Percentiles rank a stretch among this genome's conserved stretches.
Conservation (phyloP, 1,140 invertebrate species). For the Dinoponera quadriceps region DNA sequence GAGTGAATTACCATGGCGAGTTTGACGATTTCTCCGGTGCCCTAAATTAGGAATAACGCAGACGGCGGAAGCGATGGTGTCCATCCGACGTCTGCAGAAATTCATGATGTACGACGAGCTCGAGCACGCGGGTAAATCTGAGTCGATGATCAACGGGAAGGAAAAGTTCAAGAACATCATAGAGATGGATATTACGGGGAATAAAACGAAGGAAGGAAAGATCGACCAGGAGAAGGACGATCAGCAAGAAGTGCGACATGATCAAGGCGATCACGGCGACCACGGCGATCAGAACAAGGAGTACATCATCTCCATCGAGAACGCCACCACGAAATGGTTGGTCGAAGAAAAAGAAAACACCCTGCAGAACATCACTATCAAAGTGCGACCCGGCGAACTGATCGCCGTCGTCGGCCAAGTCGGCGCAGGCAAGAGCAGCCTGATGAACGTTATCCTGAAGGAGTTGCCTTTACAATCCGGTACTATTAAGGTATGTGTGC, state of each 20-base stretch:
- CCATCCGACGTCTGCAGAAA: constrained; percentile 89
- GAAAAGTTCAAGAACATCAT: background rate
- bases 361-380: constrained; percentile 86
- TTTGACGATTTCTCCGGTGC: background rate
- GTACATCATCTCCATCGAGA: constrained; percentile 74
- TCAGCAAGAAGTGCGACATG: too few relatives aligned
- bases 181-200: background rate
- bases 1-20: background rate
- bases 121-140: background rate
- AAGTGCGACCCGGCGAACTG: constrained; percentile 88
- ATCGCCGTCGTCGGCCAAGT: constrained; percentile 92
- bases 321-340: constrained; percentile 83
- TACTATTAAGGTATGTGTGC: constrained; percentile 74
- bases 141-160: constrained; percentile 13
- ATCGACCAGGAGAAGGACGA: background rate
- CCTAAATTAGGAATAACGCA: constrained; percentile 81
- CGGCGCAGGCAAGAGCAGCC: constrained; percentile 91
- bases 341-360: constrained; percentile 80
- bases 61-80: constrained; percentile 88
- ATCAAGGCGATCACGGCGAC: too few relatives aligned
- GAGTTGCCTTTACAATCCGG: constrained; percentile 89
- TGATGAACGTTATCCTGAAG: constrained; percentile 91
- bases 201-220: constrained; percentile 25
- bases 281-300: background rate
- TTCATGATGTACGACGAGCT: constrained; percentile 88